A percentile compares a stretch with the other conserved stretches of the same genome.
Evolutionary conservation across 1,140 invertebrate species (phyloP).

Genomic region (Nasonia longicornis): DNA sequence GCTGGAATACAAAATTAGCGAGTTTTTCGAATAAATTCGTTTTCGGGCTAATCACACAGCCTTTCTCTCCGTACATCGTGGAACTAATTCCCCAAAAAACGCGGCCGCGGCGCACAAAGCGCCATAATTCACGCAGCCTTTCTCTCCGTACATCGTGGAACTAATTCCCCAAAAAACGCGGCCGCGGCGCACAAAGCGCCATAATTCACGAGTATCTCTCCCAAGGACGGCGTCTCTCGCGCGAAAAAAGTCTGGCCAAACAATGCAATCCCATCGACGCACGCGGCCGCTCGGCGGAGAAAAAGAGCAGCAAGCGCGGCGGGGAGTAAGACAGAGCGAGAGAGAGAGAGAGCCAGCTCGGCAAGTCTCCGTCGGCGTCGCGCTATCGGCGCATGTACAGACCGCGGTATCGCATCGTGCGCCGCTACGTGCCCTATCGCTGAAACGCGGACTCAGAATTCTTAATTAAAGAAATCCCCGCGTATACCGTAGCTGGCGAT

Average conservation of each 20-base stretch:
- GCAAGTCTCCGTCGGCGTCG: not conserved
- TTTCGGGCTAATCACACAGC: not conserved
- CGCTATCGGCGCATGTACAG: not conserved
- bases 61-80: not conserved
- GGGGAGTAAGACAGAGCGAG: too few relatives aligned
- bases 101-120: not conserved
- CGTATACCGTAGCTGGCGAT: not conserved
- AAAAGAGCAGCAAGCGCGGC: not conserved
- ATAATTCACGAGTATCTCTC: not conserved
- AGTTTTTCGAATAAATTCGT: not conserved
- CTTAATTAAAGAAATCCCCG: constrained; percentile 35
- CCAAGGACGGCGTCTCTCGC: not conserved
- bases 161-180: not conserved
- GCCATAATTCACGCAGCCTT: not conserved
- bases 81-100: not conserved
- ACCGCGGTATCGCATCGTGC: not conserved
- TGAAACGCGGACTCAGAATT: not conserved
- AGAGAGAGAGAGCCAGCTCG: not conserved
- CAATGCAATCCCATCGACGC: not conserved
- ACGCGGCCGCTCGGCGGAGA: not conserved
- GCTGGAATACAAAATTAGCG: not conserved
- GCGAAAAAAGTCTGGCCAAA: not conserved
- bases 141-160: not conserved
- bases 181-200: not conserved
- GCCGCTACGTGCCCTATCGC: constrained; percentile 1